phyloP scores from a whole-genome alignment of 2,113 vertebrate species.

The Ceuthmochares aereus region DNA sequence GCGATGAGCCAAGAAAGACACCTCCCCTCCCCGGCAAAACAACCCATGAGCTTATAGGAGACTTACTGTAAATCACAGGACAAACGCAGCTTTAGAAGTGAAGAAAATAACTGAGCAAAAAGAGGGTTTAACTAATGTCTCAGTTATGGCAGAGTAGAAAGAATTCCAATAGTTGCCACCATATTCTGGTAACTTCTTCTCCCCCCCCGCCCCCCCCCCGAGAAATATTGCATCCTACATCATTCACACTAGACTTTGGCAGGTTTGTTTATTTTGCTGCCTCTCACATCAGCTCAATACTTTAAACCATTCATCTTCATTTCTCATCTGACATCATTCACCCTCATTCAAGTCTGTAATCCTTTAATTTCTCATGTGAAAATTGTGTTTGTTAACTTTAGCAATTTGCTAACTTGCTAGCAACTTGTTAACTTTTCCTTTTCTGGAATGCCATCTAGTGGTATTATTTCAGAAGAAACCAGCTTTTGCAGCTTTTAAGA shows the following conservation, averaged over 20 bases:
- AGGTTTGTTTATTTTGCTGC: not conserved
- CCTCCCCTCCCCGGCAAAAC: not conserved
- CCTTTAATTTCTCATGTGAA: not conserved
- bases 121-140: not conserved
- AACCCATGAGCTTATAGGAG: not conserved
- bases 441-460: conserved; percentile 72
- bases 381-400: not conserved
- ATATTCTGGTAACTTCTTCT: not conserved
- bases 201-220: fast-evolving
- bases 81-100: not conserved
- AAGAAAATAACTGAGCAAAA: not conserved
- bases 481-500: not conserved
- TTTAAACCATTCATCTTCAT: not conserved
- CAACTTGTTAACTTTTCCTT: not conserved
- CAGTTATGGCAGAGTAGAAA: not conserved
- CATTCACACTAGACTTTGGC: not conserved
- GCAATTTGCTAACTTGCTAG: not conserved
- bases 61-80: not conserved
- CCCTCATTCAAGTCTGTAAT: not conserved
- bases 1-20: too few relatives aligned
- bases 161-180: not conserved
- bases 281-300: not conserved
- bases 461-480: not conserved
- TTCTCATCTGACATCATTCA: not conserved
- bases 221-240: not conserved